Conservation (phyloP, 2,888 invertebrate genomes). For the Thereva nobilitata region DNA sequence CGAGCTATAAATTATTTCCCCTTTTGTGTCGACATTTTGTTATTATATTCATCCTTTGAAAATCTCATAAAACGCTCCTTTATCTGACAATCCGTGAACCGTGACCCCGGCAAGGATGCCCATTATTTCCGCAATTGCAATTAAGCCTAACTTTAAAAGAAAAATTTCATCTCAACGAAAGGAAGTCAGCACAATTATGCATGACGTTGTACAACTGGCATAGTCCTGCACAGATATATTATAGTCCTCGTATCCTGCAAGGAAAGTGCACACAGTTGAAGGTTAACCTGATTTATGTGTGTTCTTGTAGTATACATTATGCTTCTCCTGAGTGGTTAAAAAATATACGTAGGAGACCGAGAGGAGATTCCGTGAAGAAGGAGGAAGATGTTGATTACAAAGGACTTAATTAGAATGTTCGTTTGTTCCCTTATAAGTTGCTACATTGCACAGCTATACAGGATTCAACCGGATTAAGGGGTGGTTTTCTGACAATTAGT, state of each 20-base stretch:
- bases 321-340: background rate
- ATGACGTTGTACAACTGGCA: background rate
- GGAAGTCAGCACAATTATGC: conserved; percentile 21
- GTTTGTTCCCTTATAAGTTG: conserved; percentile 1
- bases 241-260: conserved; percentile 11
- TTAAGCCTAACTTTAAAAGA: conserved; percentile 12
- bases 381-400: conserved; percentile 12
- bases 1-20: no score
- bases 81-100: no score
- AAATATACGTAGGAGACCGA: background rate
- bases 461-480: background rate
- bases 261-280: conserved; percentile 5
- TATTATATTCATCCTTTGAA: no score
- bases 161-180: conserved; percentile 11
- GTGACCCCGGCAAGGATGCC: background rate
- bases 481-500: conserved; percentile 25
- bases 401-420: conserved; percentile 27
- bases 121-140: conserved; percentile 23
- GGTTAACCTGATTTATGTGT: conserved; percentile 16
- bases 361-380: background rate
- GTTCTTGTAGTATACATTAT: no score
- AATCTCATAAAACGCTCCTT: no score
- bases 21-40: no score
- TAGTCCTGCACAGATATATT: no score
- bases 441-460: background rate